Conservation (phyloP, 1,140 invertebrate species). For the Temnothorax curvispinosus region DNA sequence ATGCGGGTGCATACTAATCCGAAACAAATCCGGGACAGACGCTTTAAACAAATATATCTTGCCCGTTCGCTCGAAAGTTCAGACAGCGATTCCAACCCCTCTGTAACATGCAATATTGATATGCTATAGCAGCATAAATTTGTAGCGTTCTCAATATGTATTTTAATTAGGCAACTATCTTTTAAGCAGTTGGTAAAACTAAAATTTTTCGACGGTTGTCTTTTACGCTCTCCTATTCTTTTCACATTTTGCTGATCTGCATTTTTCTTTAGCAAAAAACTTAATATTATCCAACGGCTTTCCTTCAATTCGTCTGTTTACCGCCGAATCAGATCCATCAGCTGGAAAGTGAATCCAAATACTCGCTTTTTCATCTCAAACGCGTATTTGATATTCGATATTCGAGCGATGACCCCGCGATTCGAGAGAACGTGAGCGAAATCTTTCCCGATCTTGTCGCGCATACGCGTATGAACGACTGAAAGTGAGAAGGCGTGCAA, state of each 20-base stretch:
- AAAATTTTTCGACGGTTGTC: not conserved
- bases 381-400: slow-evolving; percentile 56
- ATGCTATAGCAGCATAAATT: not conserved
- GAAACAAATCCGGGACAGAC: slow-evolving; percentile 27
- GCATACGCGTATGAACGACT: not conserved
- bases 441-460: slow-evolving; percentile 32
- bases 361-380: slow-evolving; percentile 44
- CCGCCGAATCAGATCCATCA: not conserved
- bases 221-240: not conserved
- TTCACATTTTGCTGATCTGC: not conserved
- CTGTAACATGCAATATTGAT: not conserved
- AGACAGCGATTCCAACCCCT: not conserved
- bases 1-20: slow-evolving; percentile 38
- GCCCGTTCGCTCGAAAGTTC: not conserved
- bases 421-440: slow-evolving; percentile 45
- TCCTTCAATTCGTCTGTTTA: not conserved
- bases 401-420: slow-evolving; percentile 57
- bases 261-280: not conserved
- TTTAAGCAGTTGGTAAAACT: not conserved
- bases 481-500: not conserved
- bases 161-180: not conserved
- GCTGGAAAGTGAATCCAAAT: not conserved
- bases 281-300: not conserved
- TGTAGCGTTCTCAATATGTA: not conserved
- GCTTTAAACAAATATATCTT: slow-evolving; percentile 29